Conservation (phyloP, 1,140 invertebrate genomes). For the Drosophila dunni region DNA sequence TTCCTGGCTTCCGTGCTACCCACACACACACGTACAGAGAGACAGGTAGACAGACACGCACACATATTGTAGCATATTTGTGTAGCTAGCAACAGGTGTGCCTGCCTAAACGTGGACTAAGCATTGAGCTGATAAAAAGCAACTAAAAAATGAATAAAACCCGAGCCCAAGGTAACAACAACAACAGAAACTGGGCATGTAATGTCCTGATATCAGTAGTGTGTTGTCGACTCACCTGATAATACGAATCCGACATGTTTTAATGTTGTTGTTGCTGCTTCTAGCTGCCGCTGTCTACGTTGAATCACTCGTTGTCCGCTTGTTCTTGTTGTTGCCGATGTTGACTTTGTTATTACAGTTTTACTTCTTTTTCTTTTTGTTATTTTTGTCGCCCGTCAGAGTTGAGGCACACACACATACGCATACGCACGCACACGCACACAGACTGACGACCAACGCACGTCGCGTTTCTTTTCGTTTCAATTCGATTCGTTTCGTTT, state of each 20-base stretch:
- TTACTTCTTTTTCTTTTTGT: slow-evolving; percentile 40
- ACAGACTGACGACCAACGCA: slow-evolving; percentile 42
- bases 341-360: slow-evolving; percentile 47
- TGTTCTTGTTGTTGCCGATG: slow-evolving; percentile 30
- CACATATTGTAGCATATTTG: not conserved
- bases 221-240: slow-evolving; percentile 66
- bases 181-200: slow-evolving; percentile 33
- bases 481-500: slow-evolving; percentile 53
- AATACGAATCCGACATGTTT: slow-evolving; percentile 81
- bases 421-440: slow-evolving; percentile 34
- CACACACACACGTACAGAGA: slow-evolving; percentile 2
- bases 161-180: slow-evolving; percentile 13
- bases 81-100: slow-evolving; percentile 46
- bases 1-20: slow-evolving; percentile 36
- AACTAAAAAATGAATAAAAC: slow-evolving; percentile 10
- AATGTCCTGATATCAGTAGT: slow-evolving; percentile 33
- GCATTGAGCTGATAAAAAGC: slow-evolving; percentile 36
- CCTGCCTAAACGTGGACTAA: slow-evolving; percentile 23
- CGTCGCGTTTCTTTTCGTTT: slow-evolving; percentile 50
- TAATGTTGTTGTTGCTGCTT: slow-evolving; percentile 30
- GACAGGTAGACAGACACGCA: not conserved
- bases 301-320: slow-evolving; percentile 65
- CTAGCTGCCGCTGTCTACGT: slow-evolving; percentile 39
- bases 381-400: slow-evolving; percentile 61
- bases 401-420: slow-evolving; percentile 40